Evolutionary conservation across 2,888 invertebrate genomes (phyloP).

Genomic region (Chelonus formosanus): DNA sequence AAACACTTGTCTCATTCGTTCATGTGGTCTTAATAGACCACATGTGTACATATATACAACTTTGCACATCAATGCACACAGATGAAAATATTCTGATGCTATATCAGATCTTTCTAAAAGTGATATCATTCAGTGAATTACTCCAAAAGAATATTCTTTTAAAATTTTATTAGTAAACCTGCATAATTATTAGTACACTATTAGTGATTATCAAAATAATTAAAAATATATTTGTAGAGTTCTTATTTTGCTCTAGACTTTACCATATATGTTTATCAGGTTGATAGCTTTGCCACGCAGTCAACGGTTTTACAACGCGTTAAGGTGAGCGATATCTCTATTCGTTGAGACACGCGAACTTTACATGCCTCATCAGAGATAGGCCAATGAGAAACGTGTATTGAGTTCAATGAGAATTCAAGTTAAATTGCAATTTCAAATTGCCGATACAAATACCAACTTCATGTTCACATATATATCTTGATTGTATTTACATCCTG

Average conservation of each 20-base stretch:
- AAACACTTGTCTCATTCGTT: slow-evolving; percentile 25
- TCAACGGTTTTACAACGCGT: slow-evolving; percentile 41
- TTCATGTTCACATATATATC: background rate
- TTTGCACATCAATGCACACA: background rate
- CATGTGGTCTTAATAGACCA: slow-evolving; percentile 6
- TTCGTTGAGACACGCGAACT: slow-evolving; percentile 41
- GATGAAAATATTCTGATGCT: too few relatives aligned
- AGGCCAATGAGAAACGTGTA: slow-evolving; percentile 20
- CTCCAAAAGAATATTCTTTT: too few relatives aligned
- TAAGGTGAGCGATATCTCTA: slow-evolving; percentile 44
- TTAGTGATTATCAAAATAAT: too few relatives aligned
- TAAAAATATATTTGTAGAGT: too few relatives aligned
- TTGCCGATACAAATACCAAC: slow-evolving; percentile 16
- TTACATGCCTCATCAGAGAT: slow-evolving; percentile 32
- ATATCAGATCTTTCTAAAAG: too few relatives aligned
- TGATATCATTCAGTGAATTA: too few relatives aligned
- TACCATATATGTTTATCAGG: slow-evolving; percentile 16
- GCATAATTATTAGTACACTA: too few relatives aligned
- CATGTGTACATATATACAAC: slow-evolving; percentile 9
- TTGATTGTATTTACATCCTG: background rate
- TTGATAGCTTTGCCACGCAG: slow-evolving; percentile 19
- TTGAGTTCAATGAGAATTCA: slow-evolving; percentile 30
- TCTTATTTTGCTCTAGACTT: too few relatives aligned
- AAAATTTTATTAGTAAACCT: too few relatives aligned
- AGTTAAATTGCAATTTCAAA: slow-evolving; percentile 34